Evolutionary conservation across 2,888 invertebrate genomes (phyloP).

Genomic region (Mycogona germanica): DNA sequence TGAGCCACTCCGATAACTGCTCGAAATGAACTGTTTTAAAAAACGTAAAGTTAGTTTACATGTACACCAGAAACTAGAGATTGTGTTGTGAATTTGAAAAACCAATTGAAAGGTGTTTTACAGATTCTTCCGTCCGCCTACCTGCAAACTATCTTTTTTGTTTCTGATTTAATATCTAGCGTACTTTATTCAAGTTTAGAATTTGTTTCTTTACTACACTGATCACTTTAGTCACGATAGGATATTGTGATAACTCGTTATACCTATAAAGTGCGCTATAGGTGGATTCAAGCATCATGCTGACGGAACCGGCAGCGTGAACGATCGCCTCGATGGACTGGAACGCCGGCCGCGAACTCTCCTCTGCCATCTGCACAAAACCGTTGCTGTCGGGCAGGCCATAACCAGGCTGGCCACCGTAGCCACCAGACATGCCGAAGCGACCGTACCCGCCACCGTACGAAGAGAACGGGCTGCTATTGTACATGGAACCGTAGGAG

Average conservation of each 20-base stretch:
- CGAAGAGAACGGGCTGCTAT: conserved; percentile 6
- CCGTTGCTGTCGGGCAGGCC: conserved; percentile 21
- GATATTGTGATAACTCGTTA: neutral
- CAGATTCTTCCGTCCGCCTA: neutral
- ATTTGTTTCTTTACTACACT: neutral
- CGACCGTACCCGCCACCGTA: conserved; percentile 29
- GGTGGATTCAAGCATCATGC: conserved; percentile 94
- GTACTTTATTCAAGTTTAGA: no score
- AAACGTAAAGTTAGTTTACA: no score
- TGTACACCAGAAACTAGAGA: neutral
- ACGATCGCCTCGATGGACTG: conserved; percentile 88
- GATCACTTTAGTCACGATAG: no score
- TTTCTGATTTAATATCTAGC: no score
- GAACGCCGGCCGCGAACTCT: conserved; percentile 82
- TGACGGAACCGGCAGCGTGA: conserved; percentile 80
- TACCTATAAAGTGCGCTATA: conserved; percentile 72
- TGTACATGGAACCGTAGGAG: conserved; percentile 9
- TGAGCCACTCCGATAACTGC: conserved; percentile 94
- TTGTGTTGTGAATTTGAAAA: neutral
- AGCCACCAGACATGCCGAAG: conserved; percentile 10
- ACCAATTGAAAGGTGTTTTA: neutral
- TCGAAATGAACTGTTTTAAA: conserved; percentile 84
- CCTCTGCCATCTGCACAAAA: conserved; percentile 79
- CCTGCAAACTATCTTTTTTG: neutral
- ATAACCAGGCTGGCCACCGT: conserved; percentile 15